Conservation (phyloP, 2,888 invertebrate genomes). For the Eristalis intricaria region DNA sequence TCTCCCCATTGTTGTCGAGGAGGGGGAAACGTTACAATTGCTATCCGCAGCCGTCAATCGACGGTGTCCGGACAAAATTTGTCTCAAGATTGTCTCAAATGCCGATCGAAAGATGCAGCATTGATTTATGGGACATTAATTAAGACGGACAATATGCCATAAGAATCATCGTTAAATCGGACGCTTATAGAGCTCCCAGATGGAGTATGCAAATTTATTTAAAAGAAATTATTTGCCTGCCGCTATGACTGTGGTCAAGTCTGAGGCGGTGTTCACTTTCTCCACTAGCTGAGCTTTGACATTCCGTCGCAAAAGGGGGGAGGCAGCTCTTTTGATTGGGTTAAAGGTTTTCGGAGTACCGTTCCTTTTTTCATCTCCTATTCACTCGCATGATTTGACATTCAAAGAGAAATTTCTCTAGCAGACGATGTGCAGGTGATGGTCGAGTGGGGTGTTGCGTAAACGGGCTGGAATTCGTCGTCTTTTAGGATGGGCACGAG, state of each 20-base stretch:
- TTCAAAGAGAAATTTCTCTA: neutral
- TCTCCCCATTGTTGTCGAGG: neutral
- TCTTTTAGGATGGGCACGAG: neutral
- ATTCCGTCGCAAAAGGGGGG: neutral
- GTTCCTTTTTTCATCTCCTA: too few relatives aligned
- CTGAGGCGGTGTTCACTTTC: neutral
- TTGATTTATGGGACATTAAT: conserved; percentile 22
- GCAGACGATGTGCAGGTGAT: neutral
- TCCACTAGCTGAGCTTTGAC: neutral
- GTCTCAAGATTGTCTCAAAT: neutral
- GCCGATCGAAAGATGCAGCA: neutral
- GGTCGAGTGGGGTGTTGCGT: neutral
- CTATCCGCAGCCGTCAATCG: neutral
- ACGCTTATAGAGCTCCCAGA: neutral
- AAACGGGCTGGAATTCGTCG: neutral
- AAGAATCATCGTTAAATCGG: conserved; percentile 15
- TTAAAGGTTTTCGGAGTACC: neutral
- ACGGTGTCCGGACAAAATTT: neutral
- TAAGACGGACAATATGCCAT: conserved; percentile 2
- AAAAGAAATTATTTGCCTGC: neutral
- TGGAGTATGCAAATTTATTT: conserved; percentile 9
- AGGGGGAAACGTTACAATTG: neutral
- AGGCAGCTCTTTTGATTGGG: neutral
- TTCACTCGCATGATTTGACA: neutral
- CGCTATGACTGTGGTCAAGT: neutral